These are phyloP conservation scores for Psittacus erithacus DNA, from an alignment of 2,113 vertebrate species.

Conservation along the genomic window DNA sequence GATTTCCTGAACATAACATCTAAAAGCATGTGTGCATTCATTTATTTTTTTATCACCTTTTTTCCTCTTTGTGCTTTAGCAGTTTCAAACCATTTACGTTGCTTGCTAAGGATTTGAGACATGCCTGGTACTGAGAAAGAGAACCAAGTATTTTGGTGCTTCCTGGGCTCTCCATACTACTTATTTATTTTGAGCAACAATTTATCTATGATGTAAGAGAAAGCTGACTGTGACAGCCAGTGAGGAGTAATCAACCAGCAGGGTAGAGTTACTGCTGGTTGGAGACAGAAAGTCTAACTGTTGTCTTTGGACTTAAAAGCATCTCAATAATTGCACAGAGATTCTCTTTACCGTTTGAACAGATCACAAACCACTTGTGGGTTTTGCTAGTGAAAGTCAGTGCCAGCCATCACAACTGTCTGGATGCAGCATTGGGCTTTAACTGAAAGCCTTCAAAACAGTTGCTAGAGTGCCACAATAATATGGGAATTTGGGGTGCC, in stretches of 20 bases:
- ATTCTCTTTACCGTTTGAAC: conserved; percentile 8
- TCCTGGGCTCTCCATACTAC: neutral
- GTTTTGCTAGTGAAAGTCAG: neutral
- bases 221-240: neutral
- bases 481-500: neutral
- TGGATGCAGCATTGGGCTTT: neutral
- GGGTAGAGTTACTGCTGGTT: neutral
- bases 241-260: neutral
- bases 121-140: neutral
- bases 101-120: neutral
- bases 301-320: conserved; percentile 39
- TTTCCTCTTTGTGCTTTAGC: neutral
- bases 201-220: neutral
- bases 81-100: neutral
- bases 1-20: neutral
- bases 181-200: neutral
- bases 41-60: neutral
- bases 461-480: neutral
- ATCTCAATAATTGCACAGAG: conserved; percentile 14
- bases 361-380: conserved; percentile 22
- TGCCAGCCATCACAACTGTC: neutral
- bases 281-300: conserved; percentile 57
- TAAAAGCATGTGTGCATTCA: neutral
- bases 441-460: neutral
- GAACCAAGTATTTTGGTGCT: neutral